These are phyloP conservation scores for Ploceus nigricollis DNA, from an alignment of 2,113 vertebrate species.

Conservation along the genomic window DNA sequence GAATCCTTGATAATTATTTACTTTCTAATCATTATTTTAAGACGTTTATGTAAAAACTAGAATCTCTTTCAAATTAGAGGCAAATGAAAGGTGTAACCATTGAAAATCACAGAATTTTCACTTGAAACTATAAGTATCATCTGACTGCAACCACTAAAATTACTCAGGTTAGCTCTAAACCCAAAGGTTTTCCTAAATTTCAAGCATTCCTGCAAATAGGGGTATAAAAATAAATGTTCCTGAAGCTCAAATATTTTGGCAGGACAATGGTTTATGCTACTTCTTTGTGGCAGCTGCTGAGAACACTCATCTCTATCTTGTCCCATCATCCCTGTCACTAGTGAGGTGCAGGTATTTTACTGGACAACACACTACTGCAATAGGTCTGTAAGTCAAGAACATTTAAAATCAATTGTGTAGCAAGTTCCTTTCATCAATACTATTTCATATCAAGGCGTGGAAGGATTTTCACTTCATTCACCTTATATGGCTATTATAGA, in stretches of 20 bases:
- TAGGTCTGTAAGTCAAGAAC: not conserved
- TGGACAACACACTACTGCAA: not conserved
- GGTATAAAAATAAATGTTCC: not conserved
- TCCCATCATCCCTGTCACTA: not conserved
- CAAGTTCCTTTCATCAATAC: not conserved
- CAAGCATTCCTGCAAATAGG: not conserved
- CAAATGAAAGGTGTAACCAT: not conserved
- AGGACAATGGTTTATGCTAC: not conserved
- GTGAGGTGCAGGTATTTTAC: not conserved
- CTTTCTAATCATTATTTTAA: not conserved
- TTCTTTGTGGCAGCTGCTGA: not conserved
- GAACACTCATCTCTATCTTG: rapidly evolving
- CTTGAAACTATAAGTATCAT: not conserved
- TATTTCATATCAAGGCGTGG: not conserved
- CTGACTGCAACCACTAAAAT: not conserved
- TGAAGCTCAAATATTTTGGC: not conserved
- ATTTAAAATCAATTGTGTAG: not conserved
- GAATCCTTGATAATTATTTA: not conserved
- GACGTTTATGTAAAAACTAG: not conserved
- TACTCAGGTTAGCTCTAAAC: not conserved
- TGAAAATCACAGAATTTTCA: not conserved
- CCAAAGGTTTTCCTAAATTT: not conserved
- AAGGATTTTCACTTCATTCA: not conserved
- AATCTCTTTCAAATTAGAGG: not conserved
- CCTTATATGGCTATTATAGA: not conserved